Conservation (phyloP, 2,888 invertebrate species). For the Cheilosia scutellata region DNA sequence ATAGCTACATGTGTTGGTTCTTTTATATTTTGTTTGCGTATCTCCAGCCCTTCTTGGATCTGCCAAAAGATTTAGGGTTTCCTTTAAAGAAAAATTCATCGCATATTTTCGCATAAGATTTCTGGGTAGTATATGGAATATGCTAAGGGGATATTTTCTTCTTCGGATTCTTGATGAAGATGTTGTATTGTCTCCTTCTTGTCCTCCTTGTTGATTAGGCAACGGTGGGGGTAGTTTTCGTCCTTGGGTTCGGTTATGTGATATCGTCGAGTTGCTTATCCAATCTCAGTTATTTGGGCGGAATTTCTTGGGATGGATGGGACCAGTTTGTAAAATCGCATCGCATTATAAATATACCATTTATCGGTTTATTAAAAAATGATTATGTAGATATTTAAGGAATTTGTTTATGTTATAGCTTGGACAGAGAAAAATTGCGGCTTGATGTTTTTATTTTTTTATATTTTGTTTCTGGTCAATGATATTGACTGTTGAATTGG, state of each 20-base stretch:
- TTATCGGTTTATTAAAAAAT: constrained; percentile 72
- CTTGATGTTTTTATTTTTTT: background rate
- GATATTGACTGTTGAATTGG: background rate
- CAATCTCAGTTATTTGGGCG: constrained; percentile 29
- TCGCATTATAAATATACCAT: constrained; percentile 41
- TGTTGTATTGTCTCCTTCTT: constrained; percentile 16
- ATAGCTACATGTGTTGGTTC: constrained; percentile 40
- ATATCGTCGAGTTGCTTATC: constrained; percentile 7
- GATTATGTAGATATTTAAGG: constrained; percentile 47
- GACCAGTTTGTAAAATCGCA: constrained; percentile 36
- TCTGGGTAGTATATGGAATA: constrained; percentile 43
- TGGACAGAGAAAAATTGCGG: background rate
- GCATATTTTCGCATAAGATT: constrained; percentile 67
- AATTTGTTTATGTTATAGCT: constrained; percentile 48
- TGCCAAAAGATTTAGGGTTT: constrained; percentile 48
- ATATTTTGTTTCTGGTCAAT: background rate
- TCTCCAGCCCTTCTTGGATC: constrained; percentile 40
- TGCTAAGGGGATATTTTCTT: constrained; percentile 57
- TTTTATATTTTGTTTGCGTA: constrained; percentile 17
- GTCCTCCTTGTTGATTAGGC: background rate
- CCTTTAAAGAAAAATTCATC: constrained; percentile 69
- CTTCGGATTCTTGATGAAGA: constrained; percentile 65
- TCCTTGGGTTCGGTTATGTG: constrained; percentile 52
- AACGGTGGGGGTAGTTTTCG: constrained; percentile 42
- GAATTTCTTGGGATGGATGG: constrained; percentile 45